Conservation (phyloP, 2,113 vertebrate genomes). For the Oryctolagus cuniculus region mOryCun1.1 NC_091438.1:29596001-29596500, state of each 20-base stretch:
- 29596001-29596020: slow-evolving; percentile 96
- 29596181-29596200: too few species aligned
- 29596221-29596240: not conserved
- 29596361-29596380: not conserved
- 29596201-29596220: fast-evolving
- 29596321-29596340: not conserved
- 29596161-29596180: not conserved
- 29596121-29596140: slow-evolving; percentile 84
- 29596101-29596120: slow-evolving; percentile 90
- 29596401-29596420: not conserved
- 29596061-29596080: slow-evolving; percentile 86
- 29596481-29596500: too few species aligned
- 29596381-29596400: not conserved
- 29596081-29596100: slow-evolving; percentile 91
- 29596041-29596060: slow-evolving; percentile 97
- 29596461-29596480: too few species aligned
- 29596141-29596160: not conserved
- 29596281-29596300: fast-evolving
- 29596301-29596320: fast-evolving
- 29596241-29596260: not conserved
- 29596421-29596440: not conserved
- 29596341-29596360: not conserved
- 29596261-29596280: fast-evolving
- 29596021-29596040: slow-evolving; percentile 97
- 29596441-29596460: not conserved